A percentile compares a stretch with the other conserved stretches of the same genome.
Conservation (phyloP, 2,797 vertebrate genomes). For the Okamejei kenojei region DNA sequence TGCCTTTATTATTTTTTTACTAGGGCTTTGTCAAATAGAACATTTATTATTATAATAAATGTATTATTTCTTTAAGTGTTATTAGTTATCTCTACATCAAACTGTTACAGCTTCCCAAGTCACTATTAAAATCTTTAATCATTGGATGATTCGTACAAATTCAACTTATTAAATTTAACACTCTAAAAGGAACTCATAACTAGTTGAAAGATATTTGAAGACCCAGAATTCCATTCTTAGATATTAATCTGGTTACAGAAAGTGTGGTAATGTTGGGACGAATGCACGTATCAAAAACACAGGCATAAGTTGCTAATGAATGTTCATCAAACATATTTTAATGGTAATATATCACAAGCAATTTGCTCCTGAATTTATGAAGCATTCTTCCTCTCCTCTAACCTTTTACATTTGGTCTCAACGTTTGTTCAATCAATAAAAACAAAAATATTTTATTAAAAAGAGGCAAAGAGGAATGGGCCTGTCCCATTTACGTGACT, state of each 20-base stretch:
- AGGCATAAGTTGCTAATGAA: slow-evolving; percentile 2
- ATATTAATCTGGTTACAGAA: background rate
- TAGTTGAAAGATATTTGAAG: background rate
- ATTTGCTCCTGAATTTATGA: background rate
- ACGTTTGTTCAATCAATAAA: background rate
- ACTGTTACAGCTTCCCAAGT: background rate
- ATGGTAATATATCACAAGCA: background rate
- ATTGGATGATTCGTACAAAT: background rate
- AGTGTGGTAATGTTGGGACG: background rate
- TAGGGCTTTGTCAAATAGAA: background rate
- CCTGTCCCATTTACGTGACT: too few relatives aligned
- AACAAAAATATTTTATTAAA: too few relatives aligned
- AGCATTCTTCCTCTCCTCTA: background rate
- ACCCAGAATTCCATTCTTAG: background rate
- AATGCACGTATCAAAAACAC: background rate
- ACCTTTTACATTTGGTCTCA: background rate
- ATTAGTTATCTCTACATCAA: background rate
- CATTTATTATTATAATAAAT: background rate
- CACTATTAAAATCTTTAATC: background rate
- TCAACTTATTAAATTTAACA: background rate
- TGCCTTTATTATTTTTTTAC: background rate
- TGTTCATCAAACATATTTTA: background rate
- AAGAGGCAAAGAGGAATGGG: too few relatives aligned
- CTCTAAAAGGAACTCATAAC: background rate
- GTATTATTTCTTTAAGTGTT: background rate